Conservation (phyloP, 37 sponge, comb jelly and placozoan species). For the Mnemiopsis leidyi region DNA sequence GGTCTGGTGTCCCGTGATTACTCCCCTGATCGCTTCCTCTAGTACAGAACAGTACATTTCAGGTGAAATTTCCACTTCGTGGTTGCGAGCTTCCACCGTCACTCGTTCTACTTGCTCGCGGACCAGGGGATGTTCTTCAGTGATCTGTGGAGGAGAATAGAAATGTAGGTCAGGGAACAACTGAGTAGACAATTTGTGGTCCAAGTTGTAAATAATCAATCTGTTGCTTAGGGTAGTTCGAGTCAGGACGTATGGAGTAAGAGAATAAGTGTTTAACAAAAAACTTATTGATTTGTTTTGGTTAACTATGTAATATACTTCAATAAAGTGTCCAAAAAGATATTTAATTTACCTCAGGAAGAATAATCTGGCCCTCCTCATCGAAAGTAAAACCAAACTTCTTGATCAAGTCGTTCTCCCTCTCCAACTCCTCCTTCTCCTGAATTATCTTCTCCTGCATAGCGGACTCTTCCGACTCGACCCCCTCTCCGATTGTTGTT, state of each 20-base stretch:
- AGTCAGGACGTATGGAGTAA: too few relatives aligned
- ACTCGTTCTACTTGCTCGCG: conserved; percentile 41
- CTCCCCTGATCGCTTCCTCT: conserved; percentile 53
- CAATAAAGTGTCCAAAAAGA: too few relatives aligned
- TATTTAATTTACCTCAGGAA: conserved; percentile 41
- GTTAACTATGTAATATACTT: too few relatives aligned
- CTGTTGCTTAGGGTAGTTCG: too few relatives aligned
- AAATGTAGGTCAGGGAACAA: too few relatives aligned
- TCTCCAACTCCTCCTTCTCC: conserved; percentile 66
- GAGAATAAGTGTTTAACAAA: too few relatives aligned
- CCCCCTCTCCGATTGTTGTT: not conserved
- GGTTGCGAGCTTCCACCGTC: conserved; percentile 53
- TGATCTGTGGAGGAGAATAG: conserved; percentile 9
- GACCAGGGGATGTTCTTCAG: conserved; percentile 56
- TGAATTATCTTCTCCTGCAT: conserved; percentile 69
- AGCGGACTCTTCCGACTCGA: conserved; percentile 73
- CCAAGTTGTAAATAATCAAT: too few relatives aligned
- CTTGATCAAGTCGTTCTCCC: conserved; percentile 35
- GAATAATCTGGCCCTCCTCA: conserved; percentile 47
- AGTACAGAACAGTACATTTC: conserved; percentile 58
- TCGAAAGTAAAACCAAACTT: conserved; percentile 64
- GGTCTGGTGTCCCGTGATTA: conserved; percentile 29
- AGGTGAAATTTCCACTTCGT: conserved; percentile 41
- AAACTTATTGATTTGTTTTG: too few relatives aligned
- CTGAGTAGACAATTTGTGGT: too few relatives aligned